phyloP scores from a whole-genome alignment of 2,113 vertebrate genomes.

The Macaca mulatta region DNA sequence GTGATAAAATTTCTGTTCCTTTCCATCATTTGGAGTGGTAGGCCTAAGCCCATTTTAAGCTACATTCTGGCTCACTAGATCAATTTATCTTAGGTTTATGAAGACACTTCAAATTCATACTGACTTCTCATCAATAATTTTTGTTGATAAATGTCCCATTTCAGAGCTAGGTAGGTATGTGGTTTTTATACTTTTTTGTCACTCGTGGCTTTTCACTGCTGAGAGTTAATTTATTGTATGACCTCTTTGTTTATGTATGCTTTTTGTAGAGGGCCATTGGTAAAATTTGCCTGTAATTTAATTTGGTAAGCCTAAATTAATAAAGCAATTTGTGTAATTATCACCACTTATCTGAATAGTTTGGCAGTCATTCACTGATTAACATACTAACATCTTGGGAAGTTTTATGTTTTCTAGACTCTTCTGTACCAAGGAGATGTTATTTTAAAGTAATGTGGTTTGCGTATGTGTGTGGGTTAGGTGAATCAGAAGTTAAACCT shows the following conservation, averaged over 20 bases:
- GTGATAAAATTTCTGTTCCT: not conserved
- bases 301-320: not conserved
- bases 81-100: not conserved
- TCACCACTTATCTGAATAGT: not conserved
- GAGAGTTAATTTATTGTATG: not conserved
- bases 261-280: not conserved
- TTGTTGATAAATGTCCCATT: not conserved
- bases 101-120: not conserved
- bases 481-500: not conserved
- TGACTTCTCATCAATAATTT: not conserved
- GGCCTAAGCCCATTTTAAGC: not conserved
- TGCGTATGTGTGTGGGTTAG: not conserved
- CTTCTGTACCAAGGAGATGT: not conserved
- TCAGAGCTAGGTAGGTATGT: not conserved
- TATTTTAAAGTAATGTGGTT: not conserved
- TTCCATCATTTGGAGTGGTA: not conserved
- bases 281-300: not conserved
- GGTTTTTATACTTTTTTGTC: not conserved
- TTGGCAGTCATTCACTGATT: not conserved
- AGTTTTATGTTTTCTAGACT: constrained; percentile 3
- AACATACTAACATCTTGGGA: not conserved
- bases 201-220: not conserved
- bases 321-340: not conserved
- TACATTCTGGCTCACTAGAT: not conserved
- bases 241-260: not conserved